Conservation (phyloP, 92 coral and sea anemone species). For the Phenganax marumi region DNA sequence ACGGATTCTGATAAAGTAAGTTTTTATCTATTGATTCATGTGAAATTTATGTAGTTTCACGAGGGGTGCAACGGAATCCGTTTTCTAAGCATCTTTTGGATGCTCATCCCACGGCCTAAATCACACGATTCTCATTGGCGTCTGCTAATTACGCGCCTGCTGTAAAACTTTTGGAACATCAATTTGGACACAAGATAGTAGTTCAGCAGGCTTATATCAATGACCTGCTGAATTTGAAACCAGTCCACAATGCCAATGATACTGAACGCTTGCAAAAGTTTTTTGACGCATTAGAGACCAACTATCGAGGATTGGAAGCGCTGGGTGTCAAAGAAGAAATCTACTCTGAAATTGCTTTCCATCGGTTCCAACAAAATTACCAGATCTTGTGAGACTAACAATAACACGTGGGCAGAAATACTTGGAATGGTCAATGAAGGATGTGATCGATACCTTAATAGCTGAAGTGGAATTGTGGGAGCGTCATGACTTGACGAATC, state of each 20-base stretch:
- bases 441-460: slow-evolving; percentile 18
- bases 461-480: slow-evolving; percentile 32
- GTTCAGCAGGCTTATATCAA: slow-evolving; percentile 32
- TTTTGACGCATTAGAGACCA: slow-evolving; percentile 23
- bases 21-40: too few relatives aligned
- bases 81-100: too few relatives aligned
- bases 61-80: too few relatives aligned
- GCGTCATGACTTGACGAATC: not conserved
- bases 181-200: slow-evolving; percentile 17
- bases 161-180: slow-evolving; percentile 27
- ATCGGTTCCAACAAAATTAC: slow-evolving; percentile 15
- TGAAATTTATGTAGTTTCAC: too few relatives aligned
- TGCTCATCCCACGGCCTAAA: too few relatives aligned
- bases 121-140: slow-evolving; percentile 2
- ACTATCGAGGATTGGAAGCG: slow-evolving; percentile 35
- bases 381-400: slow-evolving; percentile 23
- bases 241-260: not conserved
- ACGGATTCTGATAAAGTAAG: too few relatives aligned
- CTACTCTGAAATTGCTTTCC: slow-evolving; percentile 40
- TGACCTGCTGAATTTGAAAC: slow-evolving; percentile 12
- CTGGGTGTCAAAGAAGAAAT: slow-evolving; percentile 15
- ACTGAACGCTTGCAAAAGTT: slow-evolving; percentile 13
- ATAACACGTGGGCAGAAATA: slow-evolving; percentile 19
- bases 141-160: slow-evolving; percentile 27
- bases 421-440: slow-evolving; percentile 33